Evolutionary conservation across 2,113 vertebrate genomes (phyloP).

Genomic region (Eudyptes chrysolophus): DNA sequence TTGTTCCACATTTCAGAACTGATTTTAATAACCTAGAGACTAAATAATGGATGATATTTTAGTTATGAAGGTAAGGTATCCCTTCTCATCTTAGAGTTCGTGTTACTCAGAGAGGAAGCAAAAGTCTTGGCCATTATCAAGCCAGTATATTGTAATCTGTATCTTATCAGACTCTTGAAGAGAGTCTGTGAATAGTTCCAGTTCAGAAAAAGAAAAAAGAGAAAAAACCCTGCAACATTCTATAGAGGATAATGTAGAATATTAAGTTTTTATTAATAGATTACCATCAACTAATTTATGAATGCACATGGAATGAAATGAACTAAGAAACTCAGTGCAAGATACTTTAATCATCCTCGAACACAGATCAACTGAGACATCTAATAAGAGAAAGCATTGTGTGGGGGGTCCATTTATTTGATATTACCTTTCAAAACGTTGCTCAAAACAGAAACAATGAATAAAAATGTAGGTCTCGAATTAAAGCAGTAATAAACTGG

Average conservation of each 20-base stretch:
- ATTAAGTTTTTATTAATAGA: conserved; percentile 59
- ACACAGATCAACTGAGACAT: neutral
- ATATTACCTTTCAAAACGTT: conserved; percentile 39
- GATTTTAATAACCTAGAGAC: neutral
- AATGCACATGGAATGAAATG: conserved; percentile 27
- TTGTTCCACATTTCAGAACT: neutral
- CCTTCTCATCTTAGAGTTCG: neutral
- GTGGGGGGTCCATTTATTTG: conserved; percentile 1
- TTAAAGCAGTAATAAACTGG: conserved; percentile 33
- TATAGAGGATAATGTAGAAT: neutral
- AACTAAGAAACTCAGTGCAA: neutral
- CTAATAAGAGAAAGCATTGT: conserved; percentile 44
- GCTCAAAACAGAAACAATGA: conserved; percentile 44
- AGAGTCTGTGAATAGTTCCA: neutral
- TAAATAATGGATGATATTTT: neutral
- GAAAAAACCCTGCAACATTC: neutral
- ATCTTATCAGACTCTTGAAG: neutral
- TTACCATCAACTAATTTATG: conserved; percentile 51
- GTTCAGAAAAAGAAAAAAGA: neutral
- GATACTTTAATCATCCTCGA: conserved; percentile 34
- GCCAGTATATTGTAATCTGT: neutral
- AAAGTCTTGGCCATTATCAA: neutral
- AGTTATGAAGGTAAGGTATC: neutral
- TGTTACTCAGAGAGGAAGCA: neutral
- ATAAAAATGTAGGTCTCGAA: conserved; percentile 1